phyloP scores from a whole-genome alignment of 1,140 invertebrate genomes.

The Drosophila mayri region DNA sequence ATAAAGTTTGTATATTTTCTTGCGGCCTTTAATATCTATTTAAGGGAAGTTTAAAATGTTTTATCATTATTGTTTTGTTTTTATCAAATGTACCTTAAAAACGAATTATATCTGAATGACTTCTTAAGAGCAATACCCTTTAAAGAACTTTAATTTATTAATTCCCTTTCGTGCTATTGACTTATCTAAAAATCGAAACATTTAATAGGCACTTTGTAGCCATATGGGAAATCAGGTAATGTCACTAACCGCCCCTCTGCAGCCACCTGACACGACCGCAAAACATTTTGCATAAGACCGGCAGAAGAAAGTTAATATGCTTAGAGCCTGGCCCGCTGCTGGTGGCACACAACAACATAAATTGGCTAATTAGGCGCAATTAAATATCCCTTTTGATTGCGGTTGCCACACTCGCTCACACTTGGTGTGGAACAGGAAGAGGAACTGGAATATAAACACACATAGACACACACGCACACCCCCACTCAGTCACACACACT shows the following conservation, averaged over 20 bases:
- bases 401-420: conserved; percentile 44
- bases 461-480: conserved; percentile 3
- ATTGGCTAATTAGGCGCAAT: conserved; percentile 82
- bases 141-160: background rate
- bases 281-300: conserved; percentile 43
- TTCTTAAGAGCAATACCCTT: background rate
- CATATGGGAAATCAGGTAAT: conserved; percentile 46
- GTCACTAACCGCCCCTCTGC: background rate
- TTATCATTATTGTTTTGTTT: background rate
- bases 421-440: conserved; percentile 8
- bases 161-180: background rate
- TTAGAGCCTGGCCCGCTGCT: conserved; percentile 66
- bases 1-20: background rate
- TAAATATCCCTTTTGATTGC: conserved; percentile 82
- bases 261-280: background rate
- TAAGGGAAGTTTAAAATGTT: background rate
- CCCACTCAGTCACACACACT: conserved; percentile 24
- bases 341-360: conserved; percentile 69
- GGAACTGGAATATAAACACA: background rate
- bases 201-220: conserved; percentile 13
- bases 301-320: conserved; percentile 61
- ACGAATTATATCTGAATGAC: background rate
- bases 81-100: background rate
- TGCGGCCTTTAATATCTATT: background rate
- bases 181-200: conserved; percentile 13